phyloP scores from a whole-genome alignment of 2,113 vertebrate genomes.

The Opisthocomus hoazin region DNA sequence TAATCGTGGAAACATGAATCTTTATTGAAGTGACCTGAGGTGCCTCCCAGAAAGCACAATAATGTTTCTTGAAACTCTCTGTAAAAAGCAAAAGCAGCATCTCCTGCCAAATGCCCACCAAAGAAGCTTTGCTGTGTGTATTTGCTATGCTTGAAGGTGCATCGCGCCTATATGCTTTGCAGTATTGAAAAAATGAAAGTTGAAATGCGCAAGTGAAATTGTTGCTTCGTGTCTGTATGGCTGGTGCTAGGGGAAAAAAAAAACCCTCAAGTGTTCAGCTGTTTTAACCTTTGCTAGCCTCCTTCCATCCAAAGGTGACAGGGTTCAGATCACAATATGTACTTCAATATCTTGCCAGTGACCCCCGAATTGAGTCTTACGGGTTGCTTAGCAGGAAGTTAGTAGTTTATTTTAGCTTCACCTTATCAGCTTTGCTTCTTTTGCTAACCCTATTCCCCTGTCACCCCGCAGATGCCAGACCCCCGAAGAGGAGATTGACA shows the following conservation, averaged over 20 bases:
- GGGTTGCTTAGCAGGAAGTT: conserved; percentile 88
- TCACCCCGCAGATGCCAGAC: conserved; percentile 86
- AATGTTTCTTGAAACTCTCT: conserved; percentile 5
- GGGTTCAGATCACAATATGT: conserved; percentile 92
- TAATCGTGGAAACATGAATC: conserved; percentile 13
- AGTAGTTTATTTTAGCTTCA: conserved; percentile 83
- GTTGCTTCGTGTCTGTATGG: conserved; percentile 10
- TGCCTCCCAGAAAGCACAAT: background rate
- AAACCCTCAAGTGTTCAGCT: conserved; percentile 69
- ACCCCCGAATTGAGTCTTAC: conserved; percentile 87
- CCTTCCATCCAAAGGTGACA: conserved; percentile 88
- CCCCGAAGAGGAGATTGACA: conserved; percentile 90
- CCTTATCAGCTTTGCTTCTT: conserved; percentile 92
- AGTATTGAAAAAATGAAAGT: conserved; percentile 8
- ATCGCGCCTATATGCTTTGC: background rate
- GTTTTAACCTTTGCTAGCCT: conserved; percentile 97
- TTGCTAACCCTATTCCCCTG: conserved; percentile 85
- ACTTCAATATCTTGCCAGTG: conserved; percentile 87
- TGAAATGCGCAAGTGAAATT: background rate
- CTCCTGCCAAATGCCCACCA: background rate
- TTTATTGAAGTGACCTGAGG: conserved; percentile 7
- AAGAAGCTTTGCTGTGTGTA: background rate
- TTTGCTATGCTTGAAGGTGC: background rate
- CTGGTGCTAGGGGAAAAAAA: conserved; percentile 50
- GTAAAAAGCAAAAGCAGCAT: conserved; percentile 2